Conservation (phyloP, 2,797 vertebrate genomes). For the Oophaga sylvatica region DNA sequence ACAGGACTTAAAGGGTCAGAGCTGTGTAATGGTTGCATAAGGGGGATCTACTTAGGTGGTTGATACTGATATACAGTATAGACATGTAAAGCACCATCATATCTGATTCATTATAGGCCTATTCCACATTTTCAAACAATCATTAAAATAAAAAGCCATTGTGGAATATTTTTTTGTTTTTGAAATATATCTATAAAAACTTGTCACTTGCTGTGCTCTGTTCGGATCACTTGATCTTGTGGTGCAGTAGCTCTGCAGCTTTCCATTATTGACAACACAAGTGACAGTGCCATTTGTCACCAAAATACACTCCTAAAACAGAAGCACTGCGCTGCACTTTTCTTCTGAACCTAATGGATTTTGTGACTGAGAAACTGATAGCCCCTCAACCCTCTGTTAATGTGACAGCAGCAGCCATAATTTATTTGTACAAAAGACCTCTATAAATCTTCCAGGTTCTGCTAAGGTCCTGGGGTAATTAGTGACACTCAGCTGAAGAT, state of each 20-base stretch:
- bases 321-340: neutral
- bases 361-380: neutral
- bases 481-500: neutral
- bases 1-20: no score
- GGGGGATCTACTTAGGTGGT: no score
- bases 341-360: neutral
- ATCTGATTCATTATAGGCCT: no score
- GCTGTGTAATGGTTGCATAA: no score
- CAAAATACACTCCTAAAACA: neutral
- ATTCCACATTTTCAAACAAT: no score
- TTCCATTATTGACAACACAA: neutral
- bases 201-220: neutral
- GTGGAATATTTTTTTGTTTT: no score
- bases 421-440: conserved; percentile 4
- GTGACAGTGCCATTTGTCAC: neutral
- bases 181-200: neutral
- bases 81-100: no score
- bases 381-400: neutral
- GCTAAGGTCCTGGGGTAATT: conserved; percentile 2
- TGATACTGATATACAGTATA: no score
- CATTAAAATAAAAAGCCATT: no score
- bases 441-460: neutral
- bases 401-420: neutral
- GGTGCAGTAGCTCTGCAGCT: neutral
- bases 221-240: neutral